Percentiles rank a stretch among this genome's conserved stretches.
These are phyloP conservation scores for Dicranocentrus wangi DNA, from an alignment of 2,888 invertebrate species.

Conservation along the genomic window DNA sequence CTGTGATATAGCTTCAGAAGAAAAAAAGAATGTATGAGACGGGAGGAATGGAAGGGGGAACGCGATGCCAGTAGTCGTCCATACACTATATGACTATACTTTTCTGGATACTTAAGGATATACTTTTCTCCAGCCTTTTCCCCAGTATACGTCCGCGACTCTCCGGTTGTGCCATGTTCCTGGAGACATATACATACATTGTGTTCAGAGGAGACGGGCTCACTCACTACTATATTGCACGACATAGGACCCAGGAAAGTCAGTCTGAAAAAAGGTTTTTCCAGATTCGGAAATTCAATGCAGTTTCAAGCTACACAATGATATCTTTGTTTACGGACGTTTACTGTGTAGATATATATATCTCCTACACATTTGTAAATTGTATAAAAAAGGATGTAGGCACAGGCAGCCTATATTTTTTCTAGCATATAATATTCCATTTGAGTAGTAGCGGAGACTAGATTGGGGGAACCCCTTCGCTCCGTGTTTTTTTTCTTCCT, in stretches of 20 bases:
- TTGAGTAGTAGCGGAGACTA: background rate
- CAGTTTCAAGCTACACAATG: background rate
- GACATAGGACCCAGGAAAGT: background rate
- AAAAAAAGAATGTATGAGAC: too few relatives aligned
- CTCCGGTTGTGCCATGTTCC: too few relatives aligned
- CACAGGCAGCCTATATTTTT: background rate
- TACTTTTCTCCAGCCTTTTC: background rate
- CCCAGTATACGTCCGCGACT: background rate
- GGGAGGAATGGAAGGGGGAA: background rate
- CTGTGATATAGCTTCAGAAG: too few relatives aligned
- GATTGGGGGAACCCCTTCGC: slow-evolving; percentile 32
- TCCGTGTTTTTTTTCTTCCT: slow-evolving; percentile 9
- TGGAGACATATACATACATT: background rate
- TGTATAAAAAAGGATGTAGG: background rate
- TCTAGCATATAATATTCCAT: slow-evolving; percentile 4
- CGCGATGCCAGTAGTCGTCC: background rate
- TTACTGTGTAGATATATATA: background rate
- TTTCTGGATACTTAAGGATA: background rate
- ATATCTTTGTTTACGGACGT: slow-evolving; percentile 23
- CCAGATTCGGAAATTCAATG: slow-evolving; percentile 23
- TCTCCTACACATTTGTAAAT: background rate
- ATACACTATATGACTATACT: background rate
- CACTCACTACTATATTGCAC: background rate
- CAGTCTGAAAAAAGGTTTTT: slow-evolving; percentile 23
- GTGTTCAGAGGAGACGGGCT: background rate